Base-by-base conservation (phyloP, 1,140 invertebrate genomes). In the Drusus annulatus region DNA sequence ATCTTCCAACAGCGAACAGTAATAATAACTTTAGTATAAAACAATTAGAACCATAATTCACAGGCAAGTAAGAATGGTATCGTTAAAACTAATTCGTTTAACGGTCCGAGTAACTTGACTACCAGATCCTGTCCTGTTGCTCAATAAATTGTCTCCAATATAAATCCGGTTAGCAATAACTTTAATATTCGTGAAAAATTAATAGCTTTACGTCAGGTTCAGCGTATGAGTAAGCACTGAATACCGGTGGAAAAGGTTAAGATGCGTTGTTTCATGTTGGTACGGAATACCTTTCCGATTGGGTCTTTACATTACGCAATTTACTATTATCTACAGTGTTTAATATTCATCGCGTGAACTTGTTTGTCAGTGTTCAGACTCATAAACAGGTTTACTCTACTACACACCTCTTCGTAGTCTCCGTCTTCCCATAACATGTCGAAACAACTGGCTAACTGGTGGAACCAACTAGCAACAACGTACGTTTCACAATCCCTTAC, bases 241-340 rank as follows among this genome's bases (percentile, higher is more conserved):
- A 8, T 0, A 36, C 17, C 58, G n/a, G 5, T 25, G 21, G 17
- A n/a, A 25, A 62, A 62, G 58, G 58, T 25, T 62, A 62, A 62
- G 31, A 62, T 15, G 23, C 17, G 13, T 62, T 62, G 15, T 19
- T 50, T 36, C 31, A 8, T 36, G 31, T 36, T 36, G n/a, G 13
- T 51, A 69, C 31, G 65, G n/a, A n/a, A n/a, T n/a, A n/a, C n/a
- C n/a, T n/a, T n/a, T n/a, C n/a, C n/a, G 65, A 69, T 69, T 69
- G 45, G 65, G 31, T 69, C 65, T 51, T 69, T 23, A 69, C n/a
- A 16, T 51, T 51, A 51, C 65, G 23, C 65, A 69, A 69, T 74
- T 74, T 74, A 74, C 50, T 74, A 56, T 74, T 56, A 74, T 74
- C 69, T 74, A 74, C 23, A 74, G 51, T 74, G 52, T 74, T 74